Conservation (phyloP, 2,888 invertebrate genomes). For the Tinea pellionella region DNA sequence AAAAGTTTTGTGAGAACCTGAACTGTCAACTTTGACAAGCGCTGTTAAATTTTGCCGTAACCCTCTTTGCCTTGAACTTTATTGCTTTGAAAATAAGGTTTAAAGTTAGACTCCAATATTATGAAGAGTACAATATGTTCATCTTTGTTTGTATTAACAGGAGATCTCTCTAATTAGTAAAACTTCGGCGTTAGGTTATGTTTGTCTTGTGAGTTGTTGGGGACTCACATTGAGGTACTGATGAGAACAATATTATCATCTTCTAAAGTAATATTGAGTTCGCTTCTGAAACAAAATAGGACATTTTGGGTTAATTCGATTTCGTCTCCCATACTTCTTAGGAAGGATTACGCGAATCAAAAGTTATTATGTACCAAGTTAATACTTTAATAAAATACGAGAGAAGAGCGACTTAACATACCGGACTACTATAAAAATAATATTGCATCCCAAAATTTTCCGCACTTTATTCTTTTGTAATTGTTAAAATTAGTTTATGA, state of each 20-base stretch:
- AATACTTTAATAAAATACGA: too few species aligned
- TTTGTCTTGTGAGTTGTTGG: neutral
- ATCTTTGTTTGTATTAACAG: constrained; percentile 7
- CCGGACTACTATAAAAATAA: too few species aligned
- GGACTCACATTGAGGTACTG: neutral
- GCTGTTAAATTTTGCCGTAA: neutral
- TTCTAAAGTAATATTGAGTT: neutral
- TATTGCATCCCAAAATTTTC: too few species aligned
- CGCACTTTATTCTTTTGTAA: too few species aligned
- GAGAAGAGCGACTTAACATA: too few species aligned
- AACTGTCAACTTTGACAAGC: constrained; percentile 5
- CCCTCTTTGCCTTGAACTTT: neutral
- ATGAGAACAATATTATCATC: neutral
- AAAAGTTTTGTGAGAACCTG: neutral
- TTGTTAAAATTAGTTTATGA: too few species aligned
- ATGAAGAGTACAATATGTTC: neutral
- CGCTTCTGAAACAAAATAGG: neutral
- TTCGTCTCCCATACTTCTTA: too few species aligned
- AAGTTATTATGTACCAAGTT: too few species aligned
- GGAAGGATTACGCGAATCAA: too few species aligned
- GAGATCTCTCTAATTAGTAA: constrained; percentile 4
- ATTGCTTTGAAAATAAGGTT: neutral
- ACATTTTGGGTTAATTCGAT: too few species aligned
- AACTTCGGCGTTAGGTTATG: constrained; percentile 2
- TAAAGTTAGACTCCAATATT: neutral